Evolutionary conservation across 37 sponge, comb jelly and placozoan genomes (phyloP).

Genomic region (Hexactinellida sp.): DNA sequence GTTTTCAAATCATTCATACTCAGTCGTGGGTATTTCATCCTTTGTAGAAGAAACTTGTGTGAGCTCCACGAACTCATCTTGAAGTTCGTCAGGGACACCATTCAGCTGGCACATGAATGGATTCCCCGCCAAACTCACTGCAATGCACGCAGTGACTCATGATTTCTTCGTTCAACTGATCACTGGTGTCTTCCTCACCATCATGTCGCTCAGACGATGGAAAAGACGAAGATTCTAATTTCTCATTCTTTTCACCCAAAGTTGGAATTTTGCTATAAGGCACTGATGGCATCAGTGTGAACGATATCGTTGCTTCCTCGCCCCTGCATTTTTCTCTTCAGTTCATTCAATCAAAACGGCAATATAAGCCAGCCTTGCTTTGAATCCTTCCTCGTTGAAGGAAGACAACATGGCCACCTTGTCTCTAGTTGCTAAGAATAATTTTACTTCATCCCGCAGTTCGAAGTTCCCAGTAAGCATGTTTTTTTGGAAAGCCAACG

Average conservation of each 20-base stretch:
- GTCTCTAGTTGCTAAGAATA: not conserved
- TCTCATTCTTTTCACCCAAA: not conserved
- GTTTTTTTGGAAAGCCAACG: conserved; percentile 9
- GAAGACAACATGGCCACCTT: not conserved
- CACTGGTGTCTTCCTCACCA: not conserved
- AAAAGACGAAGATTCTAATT: not conserved
- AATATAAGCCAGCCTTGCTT: not conserved
- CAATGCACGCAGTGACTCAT: not conserved
- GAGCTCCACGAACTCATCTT: not conserved
- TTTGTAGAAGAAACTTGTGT: not conserved
- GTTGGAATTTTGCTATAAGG: not conserved
- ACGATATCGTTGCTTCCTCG: not conserved
- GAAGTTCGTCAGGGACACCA: not conserved
- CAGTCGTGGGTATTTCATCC: not conserved
- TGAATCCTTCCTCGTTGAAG: not conserved
- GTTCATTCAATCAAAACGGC: not conserved
- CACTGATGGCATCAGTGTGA: not conserved
- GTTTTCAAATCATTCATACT: not conserved
- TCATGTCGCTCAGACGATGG: not conserved
- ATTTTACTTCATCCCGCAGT: not conserved
- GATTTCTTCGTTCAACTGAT: not conserved
- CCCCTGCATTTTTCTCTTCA: not conserved
- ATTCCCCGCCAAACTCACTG: not conserved
- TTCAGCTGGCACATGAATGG: not conserved
- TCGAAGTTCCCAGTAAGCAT: not conserved